Evolutionary conservation across 2,797 vertebrate species (phyloP).

Genomic region (Australoheros facetus): DNA sequence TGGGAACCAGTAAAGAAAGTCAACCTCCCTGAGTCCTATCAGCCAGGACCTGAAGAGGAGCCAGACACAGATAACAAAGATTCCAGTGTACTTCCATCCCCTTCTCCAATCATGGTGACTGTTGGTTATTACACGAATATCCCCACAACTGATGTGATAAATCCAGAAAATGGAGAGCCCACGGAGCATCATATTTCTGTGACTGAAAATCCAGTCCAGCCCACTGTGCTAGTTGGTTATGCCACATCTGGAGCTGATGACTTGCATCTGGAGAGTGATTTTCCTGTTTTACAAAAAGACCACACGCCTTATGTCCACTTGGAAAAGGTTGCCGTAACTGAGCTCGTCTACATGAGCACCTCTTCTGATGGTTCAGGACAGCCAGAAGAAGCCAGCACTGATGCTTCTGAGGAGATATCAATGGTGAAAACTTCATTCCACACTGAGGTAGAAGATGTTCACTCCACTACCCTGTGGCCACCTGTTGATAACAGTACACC

Average conservation of each 20-base stretch:
- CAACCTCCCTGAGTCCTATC: constrained; percentile 38
- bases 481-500: constrained; percentile 16
- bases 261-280: constrained; percentile 6
- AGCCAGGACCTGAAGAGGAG: constrained; percentile 36
- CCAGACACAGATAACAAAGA: constrained; percentile 28
- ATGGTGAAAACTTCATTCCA: background rate
- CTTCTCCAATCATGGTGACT: background rate
- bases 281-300: constrained; percentile 41
- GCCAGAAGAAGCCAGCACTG: constrained; percentile 22
- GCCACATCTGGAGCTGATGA: constrained; percentile 32
- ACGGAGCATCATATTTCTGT: constrained; percentile 17
- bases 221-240: background rate
- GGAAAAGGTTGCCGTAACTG: background rate
- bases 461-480: background rate
- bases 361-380: constrained; percentile 23
- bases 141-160: constrained; percentile 9
- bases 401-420: constrained; percentile 2
- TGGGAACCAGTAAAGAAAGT: constrained; percentile 47
- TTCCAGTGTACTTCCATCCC: constrained; percentile 2
- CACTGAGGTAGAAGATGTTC: constrained; percentile 20
- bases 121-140: constrained; percentile 11
- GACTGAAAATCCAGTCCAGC: constrained; percentile 7
- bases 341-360: constrained; percentile 2
- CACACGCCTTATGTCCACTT: constrained; percentile 13
- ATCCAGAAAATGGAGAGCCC: background rate